Evolutionary conservation across 37 sponge, comb jelly and placozoan genomes (phyloP).

Genomic region (Ianthella basta): DNA sequence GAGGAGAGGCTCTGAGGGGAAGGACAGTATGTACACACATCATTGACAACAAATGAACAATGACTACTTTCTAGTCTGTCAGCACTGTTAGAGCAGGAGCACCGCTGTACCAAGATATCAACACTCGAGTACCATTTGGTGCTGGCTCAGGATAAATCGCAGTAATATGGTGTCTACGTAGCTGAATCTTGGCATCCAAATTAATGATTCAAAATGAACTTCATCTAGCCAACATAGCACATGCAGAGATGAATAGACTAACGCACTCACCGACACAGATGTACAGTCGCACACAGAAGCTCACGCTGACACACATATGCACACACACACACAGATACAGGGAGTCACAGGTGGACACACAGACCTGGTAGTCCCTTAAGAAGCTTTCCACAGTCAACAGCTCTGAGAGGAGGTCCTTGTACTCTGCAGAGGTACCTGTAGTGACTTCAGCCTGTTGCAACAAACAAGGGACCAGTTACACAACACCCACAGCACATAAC

Average conservation of each 20-base stretch:
- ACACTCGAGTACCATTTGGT: no score
- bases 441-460: slow-evolving; percentile 59
- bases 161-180: no score
- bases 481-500: neutral
- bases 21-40: neutral
- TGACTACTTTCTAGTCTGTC: neutral
- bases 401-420: slow-evolving; percentile 46
- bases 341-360: neutral
- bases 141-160: no score
- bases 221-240: no score
- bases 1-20: neutral
- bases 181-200: no score
- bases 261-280: no score
- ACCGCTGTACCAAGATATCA: no score
- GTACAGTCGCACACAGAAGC: no score
- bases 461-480: neutral
- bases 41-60: neutral
- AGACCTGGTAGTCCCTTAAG: slow-evolving; percentile 57
- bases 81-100: no score
- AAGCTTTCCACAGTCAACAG: slow-evolving; percentile 71
- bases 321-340: slow-evolving; percentile 12
- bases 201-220: no score
- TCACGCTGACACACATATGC: slow-evolving; percentile 10
- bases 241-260: no score
- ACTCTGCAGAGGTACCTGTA: slow-evolving; percentile 35